phyloP scores from a whole-genome alignment of 2,888 invertebrate genomes.

The Troides helena region DNA sequence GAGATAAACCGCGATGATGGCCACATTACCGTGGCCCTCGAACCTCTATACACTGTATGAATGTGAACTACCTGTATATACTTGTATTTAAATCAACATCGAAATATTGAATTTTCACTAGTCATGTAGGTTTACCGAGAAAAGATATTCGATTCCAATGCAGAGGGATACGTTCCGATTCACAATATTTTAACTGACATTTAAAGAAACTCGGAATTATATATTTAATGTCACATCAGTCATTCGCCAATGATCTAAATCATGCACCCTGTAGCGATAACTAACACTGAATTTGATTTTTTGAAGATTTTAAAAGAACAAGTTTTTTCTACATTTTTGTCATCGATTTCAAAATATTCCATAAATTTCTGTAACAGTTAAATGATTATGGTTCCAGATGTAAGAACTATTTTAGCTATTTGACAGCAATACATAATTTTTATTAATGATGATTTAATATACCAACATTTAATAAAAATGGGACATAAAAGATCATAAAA shows the following conservation, averaged over 20 bases:
- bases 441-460: too few relatives aligned
- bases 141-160: conserved; percentile 48
- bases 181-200: conserved; percentile 45
- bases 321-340: neutral
- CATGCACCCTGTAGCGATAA: neutral
- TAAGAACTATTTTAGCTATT: too few relatives aligned
- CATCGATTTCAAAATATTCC: too few relatives aligned
- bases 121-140: conserved; percentile 58
- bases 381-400: too few relatives aligned
- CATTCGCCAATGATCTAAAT: neutral
- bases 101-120: conserved; percentile 71
- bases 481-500: too few relatives aligned
- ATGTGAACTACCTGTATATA: conserved; percentile 13
- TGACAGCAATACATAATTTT: too few relatives aligned
- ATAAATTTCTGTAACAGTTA: too few relatives aligned
- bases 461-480: too few relatives aligned
- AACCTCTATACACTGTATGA: neutral
- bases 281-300: neutral
- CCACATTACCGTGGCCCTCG: conserved; percentile 20
- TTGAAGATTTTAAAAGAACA: neutral
- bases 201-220: conserved; percentile 13
- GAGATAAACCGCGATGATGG: conserved; percentile 6
- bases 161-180: conserved; percentile 53
- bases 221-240: conserved; percentile 31
- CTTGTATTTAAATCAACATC: conserved; percentile 25